These are phyloP conservation scores for Tetranychus urticae DNA, from an alignment of 1,140 invertebrate genomes.

Conservation along the genomic window DNA sequence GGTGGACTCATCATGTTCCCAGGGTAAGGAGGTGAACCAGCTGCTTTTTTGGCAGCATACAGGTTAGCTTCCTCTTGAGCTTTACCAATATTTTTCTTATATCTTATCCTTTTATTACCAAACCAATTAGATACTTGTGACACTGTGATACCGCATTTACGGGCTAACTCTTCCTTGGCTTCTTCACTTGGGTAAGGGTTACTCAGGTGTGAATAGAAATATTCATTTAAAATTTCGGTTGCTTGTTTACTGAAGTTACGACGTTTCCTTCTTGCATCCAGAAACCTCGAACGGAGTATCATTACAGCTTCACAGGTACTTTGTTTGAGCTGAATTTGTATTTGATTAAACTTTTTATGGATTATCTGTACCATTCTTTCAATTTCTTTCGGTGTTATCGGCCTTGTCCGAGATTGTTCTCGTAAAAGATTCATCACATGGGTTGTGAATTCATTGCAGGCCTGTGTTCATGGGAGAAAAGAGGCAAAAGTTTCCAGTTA, in stretches of 20 bases:
- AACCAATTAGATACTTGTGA: constrained; percentile 96
- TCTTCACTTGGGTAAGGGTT: constrained; percentile 99
- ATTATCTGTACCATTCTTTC: constrained; percentile 99
- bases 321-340: constrained; percentile 99
- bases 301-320: constrained; percentile 99
- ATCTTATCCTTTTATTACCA: constrained; percentile 97
- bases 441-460: constrained; percentile 97
- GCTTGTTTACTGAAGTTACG: constrained; percentile 99
- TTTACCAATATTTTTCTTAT: constrained; percentile 99
- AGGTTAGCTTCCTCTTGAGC: constrained; percentile 98
- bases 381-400: constrained; percentile 89
- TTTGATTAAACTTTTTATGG: constrained; percentile 97
- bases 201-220: constrained; percentile 97
- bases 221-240: constrained; percentile 97
- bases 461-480: constrained; percentile 32
- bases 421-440: constrained; percentile 95
- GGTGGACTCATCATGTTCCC: constrained; percentile 82
- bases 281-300: constrained; percentile 80
- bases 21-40: constrained; percentile 64
- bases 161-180: constrained; percentile 96
- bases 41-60: constrained; percentile 93
- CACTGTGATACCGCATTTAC: constrained; percentile 97
- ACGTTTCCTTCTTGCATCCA: constrained; percentile 89
- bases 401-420: constrained; percentile 88
- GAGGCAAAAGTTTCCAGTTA: not conserved